Base-by-base conservation (phyloP, 2,113 vertebrate genomes). In the Falco punctatus region DNA sequence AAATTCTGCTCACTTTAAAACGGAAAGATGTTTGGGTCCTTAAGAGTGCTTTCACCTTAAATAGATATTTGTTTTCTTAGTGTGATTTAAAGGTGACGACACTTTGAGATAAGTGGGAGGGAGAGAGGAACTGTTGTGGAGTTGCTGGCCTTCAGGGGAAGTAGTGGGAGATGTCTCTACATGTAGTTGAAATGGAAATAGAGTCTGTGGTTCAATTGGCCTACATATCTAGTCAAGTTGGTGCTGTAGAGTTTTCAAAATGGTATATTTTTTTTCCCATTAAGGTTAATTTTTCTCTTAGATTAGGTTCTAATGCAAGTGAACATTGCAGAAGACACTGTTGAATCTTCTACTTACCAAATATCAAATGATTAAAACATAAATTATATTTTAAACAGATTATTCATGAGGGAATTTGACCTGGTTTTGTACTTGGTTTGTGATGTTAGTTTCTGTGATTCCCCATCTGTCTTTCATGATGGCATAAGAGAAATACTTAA, bases 31-130 rank as follows among this genome's bases (percentile, higher is more conserved):
- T 40, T 81, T 79, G 20, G 27, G 20, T 44, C 49, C 12, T 3
- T 81, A n/a, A 40, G 38, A 54, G 33, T 16, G 15, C 30, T 54
- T 0, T 0, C 6, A 33, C 28, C 2, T 10, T 74, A 48, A 70
- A 46, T 42, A 61, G 33, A 4, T 75, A 10, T 61, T 91, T 52
- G 28, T 61, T 92, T 80, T 59, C 20, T 38, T 65, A 19, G 27
- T 49, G 15, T 70, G 26, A 38, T 17, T 82, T 32, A 23, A 40
- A 58, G 24, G 42, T 40, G 40, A 70, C 71, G 70, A 33, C 6
- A 6, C 7, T 73, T 59, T 49, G 46, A 44, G 10, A 26, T 71
- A 22, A 5, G 22, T 7, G 11, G 5, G 10, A 38, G 16, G 5
- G 35, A 38, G 11, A 20, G 38, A 80, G 42, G 32, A 69, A 11